phyloP scores from a whole-genome alignment of 2,888 invertebrate species.

The Molorchus minor region DNA sequence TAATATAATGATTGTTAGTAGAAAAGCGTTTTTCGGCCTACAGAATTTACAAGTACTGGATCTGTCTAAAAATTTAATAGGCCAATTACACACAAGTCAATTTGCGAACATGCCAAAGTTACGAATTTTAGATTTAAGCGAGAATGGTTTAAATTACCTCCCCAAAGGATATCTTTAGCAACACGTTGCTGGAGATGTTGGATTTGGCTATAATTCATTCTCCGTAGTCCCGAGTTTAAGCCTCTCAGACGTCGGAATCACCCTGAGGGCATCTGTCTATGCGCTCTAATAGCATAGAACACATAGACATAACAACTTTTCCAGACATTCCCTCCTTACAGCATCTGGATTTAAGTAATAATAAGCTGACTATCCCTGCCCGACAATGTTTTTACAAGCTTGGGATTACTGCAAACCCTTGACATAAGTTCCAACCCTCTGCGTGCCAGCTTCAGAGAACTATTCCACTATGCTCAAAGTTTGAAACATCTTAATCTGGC shows the following conservation, averaged over 20 bases:
- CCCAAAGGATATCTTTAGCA: slow-evolving; percentile 82
- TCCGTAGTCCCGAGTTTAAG: slow-evolving; percentile 82
- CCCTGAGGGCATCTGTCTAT: slow-evolving; percentile 81
- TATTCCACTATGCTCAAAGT: slow-evolving; percentile 86
- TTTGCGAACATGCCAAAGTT: slow-evolving; percentile 80
- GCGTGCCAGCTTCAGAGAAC: slow-evolving; percentile 86
- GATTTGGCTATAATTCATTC: slow-evolving; percentile 81
- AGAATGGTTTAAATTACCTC: slow-evolving; percentile 77
- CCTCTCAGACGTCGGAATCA: slow-evolving; percentile 81
- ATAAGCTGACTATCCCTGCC: slow-evolving; percentile 85
- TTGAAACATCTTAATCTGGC: slow-evolving; percentile 81
- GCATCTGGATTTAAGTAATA: slow-evolving; percentile 79
- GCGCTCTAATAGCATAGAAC: slow-evolving; percentile 82
- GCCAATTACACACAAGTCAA: slow-evolving; percentile 80
- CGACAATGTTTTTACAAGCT: slow-evolving; percentile 87
- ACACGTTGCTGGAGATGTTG: slow-evolving; percentile 81
- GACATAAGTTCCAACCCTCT: slow-evolving; percentile 84
- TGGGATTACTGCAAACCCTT: slow-evolving; percentile 79
- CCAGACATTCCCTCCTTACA: slow-evolving; percentile 82
- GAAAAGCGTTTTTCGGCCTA: slow-evolving; percentile 80
- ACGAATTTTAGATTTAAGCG: slow-evolving; percentile 76
- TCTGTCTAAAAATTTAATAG: slow-evolving; percentile 78
- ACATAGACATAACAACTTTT: slow-evolving; percentile 88
- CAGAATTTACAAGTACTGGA: slow-evolving; percentile 81
- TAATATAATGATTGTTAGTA: slow-evolving; percentile 74